phyloP scores from a whole-genome alignment of 2,797 vertebrate genomes.

The Staurois parvus region DNA sequence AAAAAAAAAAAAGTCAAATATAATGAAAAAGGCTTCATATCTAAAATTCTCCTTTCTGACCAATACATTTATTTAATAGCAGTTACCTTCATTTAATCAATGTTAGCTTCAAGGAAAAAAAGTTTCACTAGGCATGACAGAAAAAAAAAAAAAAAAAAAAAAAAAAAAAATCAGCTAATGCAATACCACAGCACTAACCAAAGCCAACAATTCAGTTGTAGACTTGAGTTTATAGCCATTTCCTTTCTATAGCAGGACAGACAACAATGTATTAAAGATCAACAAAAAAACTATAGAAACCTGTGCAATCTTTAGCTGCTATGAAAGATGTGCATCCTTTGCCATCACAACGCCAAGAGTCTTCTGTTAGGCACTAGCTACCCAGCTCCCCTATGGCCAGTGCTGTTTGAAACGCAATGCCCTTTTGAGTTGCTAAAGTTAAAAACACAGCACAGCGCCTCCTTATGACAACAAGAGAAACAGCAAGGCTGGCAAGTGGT shows the following conservation, averaged over 20 bases:
- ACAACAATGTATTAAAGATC: background rate
- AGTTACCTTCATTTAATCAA: background rate
- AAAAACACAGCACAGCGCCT: slow-evolving; percentile 7
- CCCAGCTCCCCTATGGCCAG: background rate
- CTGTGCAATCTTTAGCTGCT: background rate
- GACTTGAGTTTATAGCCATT: background rate
- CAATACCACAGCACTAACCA: background rate
- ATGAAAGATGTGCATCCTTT: background rate
- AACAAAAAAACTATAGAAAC: background rate
- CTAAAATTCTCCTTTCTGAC: background rate
- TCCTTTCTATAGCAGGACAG: background rate
- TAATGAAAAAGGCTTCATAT: background rate
- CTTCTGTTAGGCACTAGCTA: background rate
- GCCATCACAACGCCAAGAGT: background rate
- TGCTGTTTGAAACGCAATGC: background rate
- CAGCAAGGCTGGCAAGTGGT: background rate
- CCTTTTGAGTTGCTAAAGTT: background rate
- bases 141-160: no score
- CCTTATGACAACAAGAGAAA: background rate
- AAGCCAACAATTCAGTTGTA: background rate
- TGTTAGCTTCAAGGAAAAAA: background rate
- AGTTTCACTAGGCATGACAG: background rate
- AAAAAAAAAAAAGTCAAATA: background rate
- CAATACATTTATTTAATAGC: background rate
- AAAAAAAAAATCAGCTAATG: no score